Evolutionary conservation across 2,888 invertebrate species (phyloP), one percentile per base, ranked within the genome.

Genomic region (Drosophila robusta): DNA sequence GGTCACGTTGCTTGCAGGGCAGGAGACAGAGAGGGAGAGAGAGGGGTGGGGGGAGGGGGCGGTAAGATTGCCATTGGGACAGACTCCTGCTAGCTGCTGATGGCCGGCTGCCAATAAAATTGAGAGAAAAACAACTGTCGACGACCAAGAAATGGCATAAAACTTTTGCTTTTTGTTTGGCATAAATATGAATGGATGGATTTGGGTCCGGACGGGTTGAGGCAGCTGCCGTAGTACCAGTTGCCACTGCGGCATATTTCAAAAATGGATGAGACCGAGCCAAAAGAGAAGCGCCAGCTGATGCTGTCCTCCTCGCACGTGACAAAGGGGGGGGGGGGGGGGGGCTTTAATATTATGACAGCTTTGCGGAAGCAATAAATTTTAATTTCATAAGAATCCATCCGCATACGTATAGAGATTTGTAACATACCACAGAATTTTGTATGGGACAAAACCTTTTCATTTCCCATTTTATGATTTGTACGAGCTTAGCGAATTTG

Each of bases 121-220:
- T 80, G 78, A 63, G 87, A 69, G 83, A 81, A 82, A 83, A 87
- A 89, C 80, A 80, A 84, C 87, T 80, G 78, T 80, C 68, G 87
- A 83, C 77, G 65, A 71, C 69, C 61, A 64, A 75, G 89, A 80
- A 88, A 70, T 83, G 80, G 78, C 67, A 80, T 83, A 67, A 72
- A 83, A 89, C 89, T 83, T 89, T 89, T 83, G 80, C 81, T 87
- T 89, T 89, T 83, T 75, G 80, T 82, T 87, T 73, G 83, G 73
- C 77, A 83, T 86, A 83, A 86, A 83, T 87, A 80, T 88, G 86
- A 88, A 88, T 86, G 89, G 75, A 88, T 87, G 87, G 71, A 83
- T 88, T 83, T 83, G 68, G 80, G 70, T 71, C 55, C 41, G 26
- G 49, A 36, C 29, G 47, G 45, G 29, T 39, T 9, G 14, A 18